Conservation (phyloP, 2,797 vertebrate genomes). For the Rhinella marina region DNA sequence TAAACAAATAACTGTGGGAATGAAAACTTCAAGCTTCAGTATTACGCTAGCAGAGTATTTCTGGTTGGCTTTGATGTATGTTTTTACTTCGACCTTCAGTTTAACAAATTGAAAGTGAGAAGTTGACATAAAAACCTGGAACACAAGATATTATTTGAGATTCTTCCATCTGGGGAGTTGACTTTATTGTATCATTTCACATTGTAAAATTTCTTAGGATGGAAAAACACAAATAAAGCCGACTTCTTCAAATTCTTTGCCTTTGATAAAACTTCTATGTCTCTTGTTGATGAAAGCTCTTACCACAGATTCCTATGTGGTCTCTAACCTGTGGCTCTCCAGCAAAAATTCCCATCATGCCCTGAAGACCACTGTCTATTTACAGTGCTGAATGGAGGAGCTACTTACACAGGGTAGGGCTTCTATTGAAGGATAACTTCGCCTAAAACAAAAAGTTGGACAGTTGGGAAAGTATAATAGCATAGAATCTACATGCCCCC, state of each 20-base stretch:
- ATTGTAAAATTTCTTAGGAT: background rate
- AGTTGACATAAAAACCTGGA: slow-evolving; percentile 44
- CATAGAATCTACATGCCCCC: too few relatives aligned
- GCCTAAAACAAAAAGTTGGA: too few relatives aligned
- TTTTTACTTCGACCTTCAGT: slow-evolving; percentile 67
- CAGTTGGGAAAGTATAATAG: too few relatives aligned
- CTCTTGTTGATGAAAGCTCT: background rate
- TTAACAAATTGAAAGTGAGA: slow-evolving; percentile 66
- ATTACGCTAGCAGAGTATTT: slow-evolving; percentile 69
- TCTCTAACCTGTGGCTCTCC: background rate
- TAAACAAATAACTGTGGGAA: slow-evolving; percentile 83
- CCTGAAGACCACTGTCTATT: too few relatives aligned
- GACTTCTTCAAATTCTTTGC: background rate
- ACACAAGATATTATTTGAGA: slow-evolving; percentile 34
- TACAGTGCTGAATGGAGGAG: background rate
- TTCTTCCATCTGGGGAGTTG: background rate
- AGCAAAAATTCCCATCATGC: background rate
- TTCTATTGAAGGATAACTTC: too few relatives aligned
- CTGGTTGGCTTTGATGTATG: slow-evolving; percentile 67
- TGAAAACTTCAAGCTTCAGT: slow-evolving; percentile 74
- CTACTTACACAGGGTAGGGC: background rate
- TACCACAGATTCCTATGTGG: background rate
- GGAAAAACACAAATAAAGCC: background rate
- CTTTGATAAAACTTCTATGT: background rate
- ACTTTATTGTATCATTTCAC: background rate